Evolutionary conservation across 2,797 vertebrate genomes (phyloP), one percentile per base, ranked within the genome.

Genomic region (Menidia menidia): DNA sequence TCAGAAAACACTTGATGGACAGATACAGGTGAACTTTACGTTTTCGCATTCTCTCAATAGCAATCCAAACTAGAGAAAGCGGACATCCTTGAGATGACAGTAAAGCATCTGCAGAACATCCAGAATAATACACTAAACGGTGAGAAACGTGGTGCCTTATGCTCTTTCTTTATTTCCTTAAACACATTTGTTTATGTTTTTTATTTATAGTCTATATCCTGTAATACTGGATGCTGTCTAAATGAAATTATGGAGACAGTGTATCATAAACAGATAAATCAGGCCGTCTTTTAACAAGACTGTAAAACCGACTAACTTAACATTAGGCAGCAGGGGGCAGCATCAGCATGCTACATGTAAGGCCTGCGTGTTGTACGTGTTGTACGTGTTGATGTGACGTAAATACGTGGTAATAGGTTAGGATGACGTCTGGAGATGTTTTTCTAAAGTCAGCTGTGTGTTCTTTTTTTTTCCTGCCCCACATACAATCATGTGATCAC

Each of bases 61-160:
- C 96, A 96, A 88, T 96, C 96, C 64, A 97, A 97, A 60, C 87
- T 97, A 53, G 96, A 97, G 79, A 97, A 97, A 69, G 96, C 96
- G 0, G 95, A 97, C 73, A 97, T 97, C 69, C 93, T 97, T 0
- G 96, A 97, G 83, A 97, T 97, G 96, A 96, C 96, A 0, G 96
- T 97, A 73, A 96, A 95, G 80, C 96, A 97, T 71, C 94, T 96
- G 65, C 95, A 96, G 82, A 97, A 96, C 81, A 95, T 97, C 83
- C 95, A 96, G 85, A 93, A 80, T 78, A 94, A 63, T 71, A 95
- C 90, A 85, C 72, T 91, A 48, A 87, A 90, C 75, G 95, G 96
- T 97, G 83, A 95, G 95, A 12, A 45, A 1, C 31, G 0, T 9
- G 31, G 8, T 25, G 3, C 35, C 10, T 7, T 39, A 6, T 39